Base-by-base conservation (phyloP, 1,140 invertebrate species). In the Rhyzopertha dominica region DNA sequence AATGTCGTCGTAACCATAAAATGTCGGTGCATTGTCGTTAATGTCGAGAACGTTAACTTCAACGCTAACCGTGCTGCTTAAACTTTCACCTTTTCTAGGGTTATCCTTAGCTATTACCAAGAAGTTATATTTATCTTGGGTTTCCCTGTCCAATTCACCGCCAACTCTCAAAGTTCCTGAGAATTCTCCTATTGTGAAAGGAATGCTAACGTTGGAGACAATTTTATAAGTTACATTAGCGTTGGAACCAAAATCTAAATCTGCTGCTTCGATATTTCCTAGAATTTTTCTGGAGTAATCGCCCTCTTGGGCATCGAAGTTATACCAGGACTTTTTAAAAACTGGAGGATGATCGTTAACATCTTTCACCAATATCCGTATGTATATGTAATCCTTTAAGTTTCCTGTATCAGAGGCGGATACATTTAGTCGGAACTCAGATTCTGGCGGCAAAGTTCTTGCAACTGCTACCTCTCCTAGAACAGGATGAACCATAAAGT, bases 281-380 rank as follows among this genome's bases (percentile, higher is more conserved):
- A 88, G 66, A 2, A 85, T 72, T 36, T 76, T 75, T 20, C 80
- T 74, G 4, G 79, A 73, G 61, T 87, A 84, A 29, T 74, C 73
- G 1, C 87, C 85, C 71, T 95, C 91, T 12, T 82, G 71, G 0
- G 90, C 74, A 49, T 88, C 82, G 58, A 92, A 93, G 10, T 76
- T 81, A 63, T 93, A 95, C 75, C 80, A 84, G 1, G 81, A 75
- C 55, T 86, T 81, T 47, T 80, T 81, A 51, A 94, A 95, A 30
- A 80, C 76, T 0, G 90, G 90, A 10, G 82, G 76, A 61, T 92
- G 87, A 59, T 94, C 84, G 60, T 95, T 95, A 0, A 91, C 77
- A 65, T 94, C 90, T 47, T 79, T 78, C 0, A 93, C 72, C 19
- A 74, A 69, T 0, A 84, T 67, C 37, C 82, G 77, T 1, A 94